phyloP scores from a whole-genome alignment of 2,888 invertebrate genomes.

The Patella depressa region DNA sequence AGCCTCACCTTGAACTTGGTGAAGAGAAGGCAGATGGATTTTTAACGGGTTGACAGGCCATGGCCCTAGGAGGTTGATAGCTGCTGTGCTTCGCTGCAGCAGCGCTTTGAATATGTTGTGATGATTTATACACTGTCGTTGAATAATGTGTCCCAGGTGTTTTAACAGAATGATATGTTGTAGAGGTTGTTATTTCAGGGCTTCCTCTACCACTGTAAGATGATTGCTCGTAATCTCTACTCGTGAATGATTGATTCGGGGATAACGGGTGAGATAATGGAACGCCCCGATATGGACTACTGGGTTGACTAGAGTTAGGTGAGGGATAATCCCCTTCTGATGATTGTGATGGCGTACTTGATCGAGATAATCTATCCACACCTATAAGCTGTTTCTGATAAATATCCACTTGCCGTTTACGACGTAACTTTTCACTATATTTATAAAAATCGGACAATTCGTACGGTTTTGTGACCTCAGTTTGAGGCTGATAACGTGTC shows the following conservation, averaged over 20 bases:
- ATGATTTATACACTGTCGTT: constrained; percentile 45
- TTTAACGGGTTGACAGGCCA: constrained; percentile 73
- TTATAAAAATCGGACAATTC: constrained; percentile 99
- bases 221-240: constrained; percentile 19
- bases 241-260: constrained; percentile 19
- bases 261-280: constrained; percentile 29
- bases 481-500: constrained; percentile 59
- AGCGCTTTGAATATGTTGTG: constrained; percentile 48
- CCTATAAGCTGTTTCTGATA: constrained; percentile 62
- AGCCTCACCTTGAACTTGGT: constrained; percentile 38
- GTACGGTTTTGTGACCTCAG: constrained; percentile 94
- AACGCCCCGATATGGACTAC: constrained; percentile 24
- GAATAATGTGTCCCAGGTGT: constrained; percentile 55
- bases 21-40: constrained; percentile 31
- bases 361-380: constrained; percentile 43
- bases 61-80: constrained; percentile 74
- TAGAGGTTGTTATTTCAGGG: constrained; percentile 37
- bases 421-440: constrained; percentile 93
- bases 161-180: constrained; percentile 44
- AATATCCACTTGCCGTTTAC: constrained; percentile 72
- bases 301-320: constrained; percentile 25
- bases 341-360: constrained; percentile 56
- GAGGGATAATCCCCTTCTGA: constrained; percentile 50
- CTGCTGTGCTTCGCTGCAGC: constrained; percentile 57
- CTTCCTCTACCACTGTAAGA: constrained; percentile 31